A percentile compares a stretch with the other conserved stretches of the same genome.
Evolutionary conservation across 1,140 invertebrate species (phyloP).

Genomic region (Meloidogyne chitwoodi): DNA sequence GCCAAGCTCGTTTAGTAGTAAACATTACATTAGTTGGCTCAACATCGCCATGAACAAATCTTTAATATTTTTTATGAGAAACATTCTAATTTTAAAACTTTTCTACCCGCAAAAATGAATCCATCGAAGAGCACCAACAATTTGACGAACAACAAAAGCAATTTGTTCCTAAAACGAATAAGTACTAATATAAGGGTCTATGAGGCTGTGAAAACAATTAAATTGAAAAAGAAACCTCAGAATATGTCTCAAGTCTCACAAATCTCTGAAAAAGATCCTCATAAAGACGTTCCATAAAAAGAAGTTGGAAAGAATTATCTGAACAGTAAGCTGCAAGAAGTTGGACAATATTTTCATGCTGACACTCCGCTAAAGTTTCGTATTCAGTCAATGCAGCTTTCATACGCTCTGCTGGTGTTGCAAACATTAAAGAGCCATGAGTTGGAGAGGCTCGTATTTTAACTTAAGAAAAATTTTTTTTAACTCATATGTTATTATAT

Average conservation of each 20-base stretch:
- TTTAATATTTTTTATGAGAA: conserved; percentile 62
- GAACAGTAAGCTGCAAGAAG: conserved; percentile 37
- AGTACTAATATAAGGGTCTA: no score
- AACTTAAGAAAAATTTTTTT: conserved; percentile 7
- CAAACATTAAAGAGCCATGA: conserved; percentile 16
- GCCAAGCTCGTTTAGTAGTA: conserved; percentile 73
- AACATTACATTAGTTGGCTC: conserved; percentile 96
- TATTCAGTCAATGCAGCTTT: conserved; percentile 39
- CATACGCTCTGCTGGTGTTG: conserved; percentile 20
- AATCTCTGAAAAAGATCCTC: conserved; percentile 60
- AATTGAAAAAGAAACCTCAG: conserved; percentile 35
- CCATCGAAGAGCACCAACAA: conserved; percentile 54
- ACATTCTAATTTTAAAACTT: not conserved
- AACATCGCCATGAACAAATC: conserved; percentile 85
- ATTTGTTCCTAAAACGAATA: conserved; percentile 45
- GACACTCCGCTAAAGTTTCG: conserved; percentile 41
- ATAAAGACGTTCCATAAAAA: conserved; percentile 54
- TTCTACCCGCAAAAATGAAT: conserved; percentile 56
- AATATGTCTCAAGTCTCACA: conserved; percentile 51
- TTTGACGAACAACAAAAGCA: conserved; percentile 53
- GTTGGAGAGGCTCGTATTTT: conserved; percentile 41
- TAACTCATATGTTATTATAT: no score
- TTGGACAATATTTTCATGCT: conserved; percentile 57
- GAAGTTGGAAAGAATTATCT: conserved; percentile 39
- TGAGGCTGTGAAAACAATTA: no score